Evolutionary conservation across 2,113 vertebrate genomes (phyloP).

Genomic region (Rissa tridactyla): DNA sequence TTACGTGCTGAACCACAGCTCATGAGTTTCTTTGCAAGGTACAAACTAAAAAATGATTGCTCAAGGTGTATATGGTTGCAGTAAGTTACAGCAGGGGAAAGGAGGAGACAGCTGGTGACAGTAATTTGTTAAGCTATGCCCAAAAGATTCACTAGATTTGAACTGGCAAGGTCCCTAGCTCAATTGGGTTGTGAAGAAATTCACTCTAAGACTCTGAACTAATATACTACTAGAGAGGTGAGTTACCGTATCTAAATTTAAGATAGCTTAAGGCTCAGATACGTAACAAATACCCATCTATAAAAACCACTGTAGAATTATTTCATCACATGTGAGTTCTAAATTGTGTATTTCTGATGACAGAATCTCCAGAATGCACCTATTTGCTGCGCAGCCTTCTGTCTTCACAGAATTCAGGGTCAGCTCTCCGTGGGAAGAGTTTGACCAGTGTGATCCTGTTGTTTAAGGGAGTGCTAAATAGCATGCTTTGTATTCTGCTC

Average conservation of each 20-base stretch:
- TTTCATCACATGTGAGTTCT: not conserved
- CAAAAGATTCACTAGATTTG: not conserved
- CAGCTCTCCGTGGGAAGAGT: not conserved
- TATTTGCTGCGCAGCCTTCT: not conserved
- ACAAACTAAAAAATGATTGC: not conserved
- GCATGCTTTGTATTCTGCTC: rapidly evolving
- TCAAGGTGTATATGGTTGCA: not conserved
- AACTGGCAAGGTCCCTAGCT: not conserved
- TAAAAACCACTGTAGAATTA: not conserved
- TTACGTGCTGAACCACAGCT: not conserved
- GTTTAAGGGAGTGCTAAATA: not conserved
- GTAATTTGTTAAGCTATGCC: not conserved
- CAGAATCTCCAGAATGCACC: not conserved
- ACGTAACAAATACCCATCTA: not conserved
- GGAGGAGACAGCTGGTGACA: not conserved
- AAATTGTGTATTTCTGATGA: not conserved
- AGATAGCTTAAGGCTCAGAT: not conserved
- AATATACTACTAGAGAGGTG: not conserved
- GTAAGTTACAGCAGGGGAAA: not conserved
- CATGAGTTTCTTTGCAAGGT: not conserved
- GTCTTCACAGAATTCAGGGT: not conserved
- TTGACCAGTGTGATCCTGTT: not conserved
- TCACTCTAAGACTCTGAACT: not conserved
- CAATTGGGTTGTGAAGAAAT: not conserved
- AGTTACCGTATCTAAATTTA: not conserved